A percentile compares a stretch with the other conserved stretches of the same genome.
Conservation (phyloP, 1,140 invertebrate genomes). For the Caligus rogercresseyi region DNA sequence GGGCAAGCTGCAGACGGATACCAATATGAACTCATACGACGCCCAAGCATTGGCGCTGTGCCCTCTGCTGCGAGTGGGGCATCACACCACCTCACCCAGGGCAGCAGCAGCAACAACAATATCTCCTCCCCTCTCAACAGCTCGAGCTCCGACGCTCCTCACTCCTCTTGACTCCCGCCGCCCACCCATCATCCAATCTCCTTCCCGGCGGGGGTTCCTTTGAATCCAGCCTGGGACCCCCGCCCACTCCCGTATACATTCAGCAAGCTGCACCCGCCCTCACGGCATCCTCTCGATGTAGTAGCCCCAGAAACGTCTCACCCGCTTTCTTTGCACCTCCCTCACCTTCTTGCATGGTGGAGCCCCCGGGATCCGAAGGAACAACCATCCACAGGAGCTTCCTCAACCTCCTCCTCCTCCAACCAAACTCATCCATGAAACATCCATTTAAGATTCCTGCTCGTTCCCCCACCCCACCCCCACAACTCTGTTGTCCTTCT, state of each 20-base stretch:
- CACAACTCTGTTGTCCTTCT: no score
- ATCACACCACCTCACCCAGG: background rate
- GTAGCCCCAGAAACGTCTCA: no score
- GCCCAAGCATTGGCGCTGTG: slow-evolving; percentile 18
- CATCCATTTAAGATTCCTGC: no score
- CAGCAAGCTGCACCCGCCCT: slow-evolving; percentile 12
- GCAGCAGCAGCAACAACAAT: slow-evolving; percentile 3
- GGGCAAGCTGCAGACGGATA: slow-evolving; percentile 20
- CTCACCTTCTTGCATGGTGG: slow-evolving; percentile 22
- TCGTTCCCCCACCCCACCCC: no score
- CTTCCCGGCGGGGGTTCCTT: slow-evolving; percentile 4
- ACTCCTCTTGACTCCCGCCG: no score
- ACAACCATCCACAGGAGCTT: slow-evolving; percentile 20
- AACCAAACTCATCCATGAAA: slow-evolving; percentile 24
- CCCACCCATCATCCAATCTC: background rate
- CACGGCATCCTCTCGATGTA: slow-evolving; percentile 1
- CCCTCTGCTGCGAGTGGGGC: background rate
- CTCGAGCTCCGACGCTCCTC: no score
- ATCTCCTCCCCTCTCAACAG: no score
- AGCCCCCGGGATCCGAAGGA: background rate
- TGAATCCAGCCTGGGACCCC: slow-evolving; percentile 5
- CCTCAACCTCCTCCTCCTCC: slow-evolving; percentile 23
- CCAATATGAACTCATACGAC: slow-evolving; percentile 20
- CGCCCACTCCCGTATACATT: slow-evolving; percentile 16
- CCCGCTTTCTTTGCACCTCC: slow-evolving; percentile 12